These are phyloP conservation scores for Sylvia borin DNA, from an alignment of 2,797 vertebrate species.

Conservation along the genomic window DNA sequence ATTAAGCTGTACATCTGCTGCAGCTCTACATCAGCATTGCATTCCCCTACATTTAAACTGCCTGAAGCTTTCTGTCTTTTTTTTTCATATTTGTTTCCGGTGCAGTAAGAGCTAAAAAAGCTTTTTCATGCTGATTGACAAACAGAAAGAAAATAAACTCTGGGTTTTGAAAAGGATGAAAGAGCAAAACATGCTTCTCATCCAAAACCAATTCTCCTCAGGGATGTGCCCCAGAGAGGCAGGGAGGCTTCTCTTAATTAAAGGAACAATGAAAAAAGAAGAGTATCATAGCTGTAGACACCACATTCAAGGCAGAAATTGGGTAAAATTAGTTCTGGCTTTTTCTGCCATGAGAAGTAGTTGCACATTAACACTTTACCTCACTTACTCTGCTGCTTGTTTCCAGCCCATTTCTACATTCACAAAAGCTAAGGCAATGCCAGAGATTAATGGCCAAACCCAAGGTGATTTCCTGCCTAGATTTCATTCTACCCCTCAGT, in stretches of 20 bases:
- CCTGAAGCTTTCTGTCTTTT: neutral
- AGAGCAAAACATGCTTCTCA: neutral
- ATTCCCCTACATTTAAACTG: neutral
- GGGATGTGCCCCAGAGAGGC: neutral
- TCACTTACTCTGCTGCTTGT: neutral
- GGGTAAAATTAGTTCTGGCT: neutral
- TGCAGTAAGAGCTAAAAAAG: neutral
- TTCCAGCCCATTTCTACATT: neutral
- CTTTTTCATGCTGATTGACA: conserved; percentile 9
- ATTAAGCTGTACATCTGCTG: conserved; percentile 33
- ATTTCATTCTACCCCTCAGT: neutral
- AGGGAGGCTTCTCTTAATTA: neutral
- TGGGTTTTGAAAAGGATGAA: conserved; percentile 4
- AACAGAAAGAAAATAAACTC: conserved; percentile 17
- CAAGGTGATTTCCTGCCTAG: neutral
- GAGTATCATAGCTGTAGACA: neutral
- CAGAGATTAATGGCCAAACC: neutral
- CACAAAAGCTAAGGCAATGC: neutral
- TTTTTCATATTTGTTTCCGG: neutral
- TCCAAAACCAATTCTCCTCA: neutral
- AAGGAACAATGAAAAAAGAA: neutral
- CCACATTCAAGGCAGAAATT: neutral
- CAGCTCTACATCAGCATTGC: neutral
- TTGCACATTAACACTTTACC: neutral
- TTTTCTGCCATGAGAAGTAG: neutral